Percentiles rank a stretch among this genome's conserved stretches.
These are phyloP conservation scores for Argyresthia goedartella DNA, from an alignment of 2,888 invertebrate species.

Conservation along the genomic window DNA sequence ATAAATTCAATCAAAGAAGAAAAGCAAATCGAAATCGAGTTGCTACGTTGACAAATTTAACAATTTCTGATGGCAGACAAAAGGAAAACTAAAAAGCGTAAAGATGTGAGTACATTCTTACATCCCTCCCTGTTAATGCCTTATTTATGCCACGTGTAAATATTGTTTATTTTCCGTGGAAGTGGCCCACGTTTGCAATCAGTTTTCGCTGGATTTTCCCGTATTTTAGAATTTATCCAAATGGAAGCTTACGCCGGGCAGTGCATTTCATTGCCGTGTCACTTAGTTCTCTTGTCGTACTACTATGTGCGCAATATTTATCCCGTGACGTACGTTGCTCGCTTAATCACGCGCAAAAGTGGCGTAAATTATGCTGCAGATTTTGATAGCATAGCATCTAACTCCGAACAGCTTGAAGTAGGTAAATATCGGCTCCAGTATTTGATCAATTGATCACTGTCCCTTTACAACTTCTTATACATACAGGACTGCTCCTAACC, in stretches of 20 bases:
- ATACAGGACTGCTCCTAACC: too few species aligned
- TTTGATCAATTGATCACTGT: too few species aligned
- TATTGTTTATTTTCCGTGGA: background rate
- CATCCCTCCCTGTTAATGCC: background rate
- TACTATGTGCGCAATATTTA: background rate
- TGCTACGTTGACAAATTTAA: slow-evolving; percentile 35
- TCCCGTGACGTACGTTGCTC: background rate
- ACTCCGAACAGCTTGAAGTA: background rate
- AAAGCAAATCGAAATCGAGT: background rate
- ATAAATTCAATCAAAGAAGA: background rate
- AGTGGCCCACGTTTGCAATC: too few species aligned
- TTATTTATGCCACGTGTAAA: slow-evolving; percentile 4
- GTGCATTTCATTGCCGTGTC: too few species aligned
- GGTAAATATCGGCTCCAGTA: too few species aligned
- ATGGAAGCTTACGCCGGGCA: too few species aligned
- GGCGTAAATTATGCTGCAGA: background rate
- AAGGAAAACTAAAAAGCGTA: slow-evolving; percentile 62
- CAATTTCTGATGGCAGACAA: slow-evolving; percentile 53
- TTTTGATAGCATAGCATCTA: background rate
- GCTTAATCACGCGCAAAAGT: background rate
- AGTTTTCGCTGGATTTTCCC: too few species aligned
- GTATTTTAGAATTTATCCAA: too few species aligned
- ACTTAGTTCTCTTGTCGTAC: background rate
- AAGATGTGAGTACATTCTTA: slow-evolving; percentile 40
- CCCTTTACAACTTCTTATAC: too few species aligned